Evolutionary conservation across 2,888 invertebrate species (phyloP).

Genomic region (Macroteleia sp.): DNA sequence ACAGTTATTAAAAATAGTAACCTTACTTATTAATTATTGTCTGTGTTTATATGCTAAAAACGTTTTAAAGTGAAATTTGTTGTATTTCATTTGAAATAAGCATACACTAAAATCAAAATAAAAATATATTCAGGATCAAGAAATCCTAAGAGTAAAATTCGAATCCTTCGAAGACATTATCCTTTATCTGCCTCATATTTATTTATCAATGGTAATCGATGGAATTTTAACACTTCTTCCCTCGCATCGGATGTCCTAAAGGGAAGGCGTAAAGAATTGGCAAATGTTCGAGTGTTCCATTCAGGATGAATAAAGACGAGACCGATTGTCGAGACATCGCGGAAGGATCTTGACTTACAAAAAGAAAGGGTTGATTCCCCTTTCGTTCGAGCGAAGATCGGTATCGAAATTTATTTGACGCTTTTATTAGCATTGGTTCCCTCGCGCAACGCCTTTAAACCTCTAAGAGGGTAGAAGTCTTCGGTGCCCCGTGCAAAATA

Average conservation of each 20-base stretch:
- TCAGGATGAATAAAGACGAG: slow-evolving; percentile 72
- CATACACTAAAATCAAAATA: no score
- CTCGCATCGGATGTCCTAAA: slow-evolving; percentile 50
- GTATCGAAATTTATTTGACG: slow-evolving; percentile 82
- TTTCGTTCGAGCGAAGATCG: slow-evolving; percentile 73
- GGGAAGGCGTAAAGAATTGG: slow-evolving; percentile 66
- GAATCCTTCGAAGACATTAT: no score
- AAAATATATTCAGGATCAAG: no score
- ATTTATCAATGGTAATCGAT: no score
- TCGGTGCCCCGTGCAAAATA: slow-evolving; percentile 76
- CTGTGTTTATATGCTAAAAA: no score
- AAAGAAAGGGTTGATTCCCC: slow-evolving; percentile 73
- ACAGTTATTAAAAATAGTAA: no score
- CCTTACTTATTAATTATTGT: no score
- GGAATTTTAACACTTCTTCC: no score
- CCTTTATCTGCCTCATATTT: no score
- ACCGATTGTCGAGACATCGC: slow-evolving; percentile 65
- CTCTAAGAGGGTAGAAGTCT: slow-evolving; percentile 67
- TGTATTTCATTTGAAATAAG: no score
- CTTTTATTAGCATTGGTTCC: slow-evolving; percentile 80
- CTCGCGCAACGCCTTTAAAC: slow-evolving; percentile 68
- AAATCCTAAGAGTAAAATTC: no score
- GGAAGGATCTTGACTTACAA: slow-evolving; percentile 70
- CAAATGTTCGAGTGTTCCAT: slow-evolving; percentile 71
- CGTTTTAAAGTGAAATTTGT: no score